phyloP scores from a whole-genome alignment of 2,888 invertebrate species.

The Geotrupes spiniger region DNA sequence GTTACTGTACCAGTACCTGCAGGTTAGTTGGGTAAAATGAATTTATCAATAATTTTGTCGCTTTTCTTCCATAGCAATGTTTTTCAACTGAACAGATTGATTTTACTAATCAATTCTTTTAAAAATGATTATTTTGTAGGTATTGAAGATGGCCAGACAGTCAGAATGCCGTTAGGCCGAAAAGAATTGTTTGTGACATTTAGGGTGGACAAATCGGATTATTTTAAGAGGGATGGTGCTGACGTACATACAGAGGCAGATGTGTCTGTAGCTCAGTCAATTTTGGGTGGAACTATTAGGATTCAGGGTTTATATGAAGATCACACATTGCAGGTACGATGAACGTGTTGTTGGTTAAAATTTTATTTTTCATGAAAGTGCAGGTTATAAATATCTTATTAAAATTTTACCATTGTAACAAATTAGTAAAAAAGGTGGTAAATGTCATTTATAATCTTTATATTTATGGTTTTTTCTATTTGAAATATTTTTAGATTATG shows the following conservation, averaged over 20 bases:
- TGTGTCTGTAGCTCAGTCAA: constrained; percentile 86
- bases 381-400: neutral
- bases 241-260: constrained; percentile 95
- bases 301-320: constrained; percentile 96
- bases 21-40: constrained; percentile 47
- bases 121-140: constrained; percentile 43
- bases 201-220: constrained; percentile 82
- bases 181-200: constrained; percentile 94
- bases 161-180: constrained; percentile 87
- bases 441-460: neutral
- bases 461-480: constrained; percentile 1
- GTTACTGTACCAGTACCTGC: constrained; percentile 93
- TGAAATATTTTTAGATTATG: constrained; percentile 66
- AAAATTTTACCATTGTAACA: neutral
- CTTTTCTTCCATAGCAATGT: neutral
- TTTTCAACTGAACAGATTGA: neutral
- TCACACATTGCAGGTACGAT: constrained; percentile 76
- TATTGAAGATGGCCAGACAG: constrained; percentile 96
- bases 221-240: constrained; percentile 89
- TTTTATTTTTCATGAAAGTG: no score
- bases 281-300: constrained; percentile 89
- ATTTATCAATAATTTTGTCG: neutral
- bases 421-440: neutral
- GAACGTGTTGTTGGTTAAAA: neutral
- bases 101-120: constrained; percentile 8